phyloP scores from a whole-genome alignment of 1,140 invertebrate genomes.

The Drosophila paulistorum region DNA sequence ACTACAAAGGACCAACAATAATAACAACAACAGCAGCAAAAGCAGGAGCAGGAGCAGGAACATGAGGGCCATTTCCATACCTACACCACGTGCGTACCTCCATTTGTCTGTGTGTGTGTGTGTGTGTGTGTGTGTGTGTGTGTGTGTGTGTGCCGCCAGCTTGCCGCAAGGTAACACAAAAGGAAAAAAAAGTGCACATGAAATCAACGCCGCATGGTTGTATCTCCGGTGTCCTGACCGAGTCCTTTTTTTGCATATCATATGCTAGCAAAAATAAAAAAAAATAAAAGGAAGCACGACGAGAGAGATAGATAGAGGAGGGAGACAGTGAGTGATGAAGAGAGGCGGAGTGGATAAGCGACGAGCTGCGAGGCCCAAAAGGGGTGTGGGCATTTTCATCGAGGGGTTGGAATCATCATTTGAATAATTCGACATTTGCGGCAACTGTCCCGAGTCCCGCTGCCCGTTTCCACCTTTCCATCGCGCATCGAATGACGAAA shows the following conservation, averaged over 20 bases:
- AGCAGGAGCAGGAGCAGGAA: constrained; percentile 19
- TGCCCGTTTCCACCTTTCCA: constrained; percentile 67
- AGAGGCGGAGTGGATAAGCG: constrained; percentile 26
- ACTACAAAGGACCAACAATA: constrained; percentile 71
- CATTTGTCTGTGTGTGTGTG: constrained; percentile 6
- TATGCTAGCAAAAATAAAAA: constrained; percentile 24
- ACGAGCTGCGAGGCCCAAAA: constrained; percentile 4
- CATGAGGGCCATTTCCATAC: constrained; percentile 60
- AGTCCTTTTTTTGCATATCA: constrained; percentile 66
- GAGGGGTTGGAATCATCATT: constrained; percentile 77
- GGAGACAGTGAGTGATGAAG: constrained; percentile 10
- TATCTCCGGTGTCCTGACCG: constrained; percentile 62
- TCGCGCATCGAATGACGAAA: constrained; percentile 79
- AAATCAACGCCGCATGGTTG: constrained; percentile 63
- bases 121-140: constrained; percentile 47
- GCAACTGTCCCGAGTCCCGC: constrained; percentile 33
- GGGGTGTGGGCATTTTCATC: constrained; percentile 8
- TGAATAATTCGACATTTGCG: constrained; percentile 80
- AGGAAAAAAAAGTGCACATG: constrained; percentile 67
- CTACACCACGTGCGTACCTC: constrained; percentile 37
- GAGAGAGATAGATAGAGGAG: neutral
- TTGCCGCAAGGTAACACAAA: constrained; percentile 69
- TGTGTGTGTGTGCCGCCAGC: constrained; percentile 63
- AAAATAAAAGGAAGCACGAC: constrained; percentile 9
- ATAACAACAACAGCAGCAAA: constrained; percentile 23